Base-by-base conservation (phyloP, 92 coral and sea anemone genomes). In the Epizoanthus rinbou region DNA sequence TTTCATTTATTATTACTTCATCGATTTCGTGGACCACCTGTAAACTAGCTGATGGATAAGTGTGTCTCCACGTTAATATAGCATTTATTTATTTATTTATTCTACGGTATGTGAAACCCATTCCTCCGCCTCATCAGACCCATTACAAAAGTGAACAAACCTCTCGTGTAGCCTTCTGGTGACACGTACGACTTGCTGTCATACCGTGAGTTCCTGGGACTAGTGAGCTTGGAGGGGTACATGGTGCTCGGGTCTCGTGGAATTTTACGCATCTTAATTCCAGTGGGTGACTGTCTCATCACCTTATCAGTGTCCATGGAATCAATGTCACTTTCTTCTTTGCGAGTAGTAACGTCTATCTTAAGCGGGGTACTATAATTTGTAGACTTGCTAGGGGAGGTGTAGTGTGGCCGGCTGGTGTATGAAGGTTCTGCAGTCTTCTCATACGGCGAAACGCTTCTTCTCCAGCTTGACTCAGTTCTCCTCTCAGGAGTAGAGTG, bases 281-380 rank as follows among this genome's bases (percentile, higher is more conserved):
- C 99, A 39, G 99, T 97, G 3, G 99, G 99, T 33, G 98, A 94
- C 83, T 91, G 90, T 23, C 97, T 87, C 93, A 97, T 90, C 25
- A 90, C 92, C 75, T 91, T 90, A 74, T 94, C 99, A 17, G 99
- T 97, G 78, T 94, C 95, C 65, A 89, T 84, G 9, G 99, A 90
- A 67, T 97, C 99, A 19, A 80, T 85, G 58, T 94, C 95, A 63
- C 86, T 82, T 25, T 92, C 94, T 8, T 86, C 88, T 69, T 54
- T 83, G 50, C 87, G 81, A 10, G 85, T 17, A 56, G 85, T 70
- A 16, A 50, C 25, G 13, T 86, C 80, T 66, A 78, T 69, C 60
- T 83, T 69, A 11, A 76, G 69, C 35, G 82, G 78, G 13, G 70
- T 58, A 45, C 71, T 79, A 16, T 73, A 80, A 31, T 47, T 52